Base-by-base conservation (phyloP, 2,797 vertebrate genomes). In the Karalla daura region DNA sequence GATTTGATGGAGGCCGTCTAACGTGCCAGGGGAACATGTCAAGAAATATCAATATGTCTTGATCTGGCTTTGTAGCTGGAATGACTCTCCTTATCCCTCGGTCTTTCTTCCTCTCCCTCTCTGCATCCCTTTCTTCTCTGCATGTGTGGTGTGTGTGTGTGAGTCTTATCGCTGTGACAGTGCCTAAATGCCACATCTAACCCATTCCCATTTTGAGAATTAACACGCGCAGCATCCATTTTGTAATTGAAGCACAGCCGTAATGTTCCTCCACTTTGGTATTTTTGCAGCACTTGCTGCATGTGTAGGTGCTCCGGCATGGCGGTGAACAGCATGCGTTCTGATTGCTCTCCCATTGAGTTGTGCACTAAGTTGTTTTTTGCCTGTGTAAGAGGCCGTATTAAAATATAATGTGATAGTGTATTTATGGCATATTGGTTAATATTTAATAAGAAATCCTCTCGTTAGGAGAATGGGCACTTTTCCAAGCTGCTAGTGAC, bases 401-500 rank as follows among this genome's bases (percentile, higher is more conserved):
- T 83, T 78, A 78, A 81, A 85, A 52, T 5, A 24, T 70, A 81
- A 83, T 79, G 80, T 75, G 56, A 70, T 69, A 62, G 55, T 75
- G 78, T 87, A 86, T 91, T 91, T 87, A 76, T 85, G 86, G 78
- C 74, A 58, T 59, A 69, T 65, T 78, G 67, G 33, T 90, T 88
- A 86, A 89, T 89, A 89, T 92, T 89, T 89, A 84, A 89, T 90
- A 86, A 79, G 76, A 76, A 86, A 69, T 49, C 78, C 73, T 81
- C 82, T 87, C 49, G 61, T 85, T 86, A 80, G 78, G 84, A 78
- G 67, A 44, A 79, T 28, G 71, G 87, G 82, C 80, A 80, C 70
- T 78, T 89, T 83, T 89, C 86, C 88, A 90, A 87, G 83, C 78
- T 78, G 88, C 86, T 89, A 84, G 81, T 70, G 83, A 90, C 61